These are phyloP conservation scores for Notothenia rossii DNA, from an alignment of 2,113 vertebrate genomes.

Conservation along the genomic window DNA sequence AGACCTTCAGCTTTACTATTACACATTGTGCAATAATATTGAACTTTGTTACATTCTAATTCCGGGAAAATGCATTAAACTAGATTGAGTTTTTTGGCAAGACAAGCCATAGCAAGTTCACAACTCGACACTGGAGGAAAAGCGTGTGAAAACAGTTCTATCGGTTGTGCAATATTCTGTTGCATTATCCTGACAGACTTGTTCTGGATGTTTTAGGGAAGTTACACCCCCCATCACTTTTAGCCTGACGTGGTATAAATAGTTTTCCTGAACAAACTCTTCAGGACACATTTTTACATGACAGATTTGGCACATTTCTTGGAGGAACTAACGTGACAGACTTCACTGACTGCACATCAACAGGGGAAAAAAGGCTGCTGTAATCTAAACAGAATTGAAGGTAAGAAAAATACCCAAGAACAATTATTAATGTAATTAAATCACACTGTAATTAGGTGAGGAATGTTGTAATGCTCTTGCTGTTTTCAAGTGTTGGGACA, in stretches of 20 bases:
- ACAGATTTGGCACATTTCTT: neutral
- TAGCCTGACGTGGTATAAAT: neutral
- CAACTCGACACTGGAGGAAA: neutral
- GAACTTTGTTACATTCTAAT: neutral
- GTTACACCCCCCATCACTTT: neutral
- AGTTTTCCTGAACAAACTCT: neutral
- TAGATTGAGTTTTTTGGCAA: neutral
- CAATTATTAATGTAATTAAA: neutral
- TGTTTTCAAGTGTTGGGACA: neutral
- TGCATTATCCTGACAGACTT: neutral
- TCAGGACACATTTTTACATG: neutral
- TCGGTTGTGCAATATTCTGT: conserved; percentile 10
- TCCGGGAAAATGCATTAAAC: neutral
- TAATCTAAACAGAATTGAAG: neutral
- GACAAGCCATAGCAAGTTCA: conserved; percentile 7
- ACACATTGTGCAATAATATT: too few species aligned
- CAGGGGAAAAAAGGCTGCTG: neutral
- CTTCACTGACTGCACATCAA: neutral
- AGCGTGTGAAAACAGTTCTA: neutral
- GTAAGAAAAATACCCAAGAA: neutral
- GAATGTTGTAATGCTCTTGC: neutral
- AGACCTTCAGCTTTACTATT: too few species aligned
- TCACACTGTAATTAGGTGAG: neutral
- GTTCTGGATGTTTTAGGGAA: neutral
- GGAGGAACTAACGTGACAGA: neutral